Evolutionary conservation across 2,113 vertebrate genomes (phyloP), one percentile per base, ranked within the genome.

Genomic region (Chionis minor): DNA sequence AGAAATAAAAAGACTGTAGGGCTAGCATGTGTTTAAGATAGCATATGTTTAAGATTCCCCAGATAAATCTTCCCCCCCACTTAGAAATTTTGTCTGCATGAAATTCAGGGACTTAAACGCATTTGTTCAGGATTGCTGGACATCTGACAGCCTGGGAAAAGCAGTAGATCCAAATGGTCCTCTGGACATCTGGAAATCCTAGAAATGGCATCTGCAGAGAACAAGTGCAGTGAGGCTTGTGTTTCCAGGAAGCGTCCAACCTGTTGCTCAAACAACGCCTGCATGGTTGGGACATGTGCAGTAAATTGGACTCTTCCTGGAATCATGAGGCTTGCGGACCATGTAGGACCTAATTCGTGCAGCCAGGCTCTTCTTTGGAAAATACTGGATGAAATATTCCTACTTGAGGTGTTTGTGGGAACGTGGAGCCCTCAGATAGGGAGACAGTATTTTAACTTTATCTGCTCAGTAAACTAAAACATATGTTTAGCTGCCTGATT

Each of bases 341-440:
- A 1, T 3, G 3, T 27, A 14, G 1, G 4, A 11, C 1, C 1
- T 0, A 12, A 6, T 11, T 42, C 1, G 2, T 7, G 11, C 24
- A 42, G 22, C 6, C 5, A 28, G 55, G 14, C 6, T 79, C 32
- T 28, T 74, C 16, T 30, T 4, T 3, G 8, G 28, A 44, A 67
- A 88, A 66, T 19, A 15, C 17, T 0, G 0, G 16, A 9, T 4
- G 7, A 35, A 61, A n/a, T 10, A 5, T 59, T 91, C 47, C 14
- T 10, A 12, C 4, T 56, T 73, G 55, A 23, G 72, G 23, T 58
- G 27, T 27, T 54, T 40, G n/a, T 56, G 38, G 73, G 65, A 81
- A 56, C 44, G 17, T 59, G 32, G 9, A 74, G 3, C 22, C 26
- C 8, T 5, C 10, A 24, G 7, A 49, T 0, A 32, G 3, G 14